Evolutionary conservation across 2,113 vertebrate genomes (phyloP).

Genomic region (Aptenodytes forsteri): DNA sequence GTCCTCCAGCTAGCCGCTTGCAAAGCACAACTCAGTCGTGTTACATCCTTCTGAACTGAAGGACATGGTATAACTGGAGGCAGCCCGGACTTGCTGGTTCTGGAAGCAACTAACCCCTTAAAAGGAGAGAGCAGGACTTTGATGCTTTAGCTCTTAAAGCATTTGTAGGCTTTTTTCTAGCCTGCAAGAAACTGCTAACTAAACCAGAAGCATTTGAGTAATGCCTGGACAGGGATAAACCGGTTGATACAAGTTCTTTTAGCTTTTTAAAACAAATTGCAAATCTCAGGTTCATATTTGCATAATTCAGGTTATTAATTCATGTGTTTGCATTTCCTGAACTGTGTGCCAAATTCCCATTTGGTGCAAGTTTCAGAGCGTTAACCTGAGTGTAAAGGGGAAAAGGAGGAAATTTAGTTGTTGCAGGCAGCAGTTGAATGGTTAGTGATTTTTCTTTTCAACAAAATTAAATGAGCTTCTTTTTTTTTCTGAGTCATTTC

Average conservation of each 20-base stretch:
- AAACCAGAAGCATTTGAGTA: background rate
- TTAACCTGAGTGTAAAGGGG: background rate
- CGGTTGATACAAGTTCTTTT: background rate
- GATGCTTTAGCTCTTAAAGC: background rate
- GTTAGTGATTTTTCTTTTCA: background rate
- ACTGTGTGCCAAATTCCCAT: background rate
- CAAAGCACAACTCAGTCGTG: background rate
- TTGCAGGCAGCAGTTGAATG: background rate
- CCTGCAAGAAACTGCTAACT: background rate
- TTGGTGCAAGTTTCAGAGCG: background rate
- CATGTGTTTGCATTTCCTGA: background rate
- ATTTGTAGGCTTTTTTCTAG: background rate
- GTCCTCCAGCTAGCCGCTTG: background rate
- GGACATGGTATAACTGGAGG: background rate
- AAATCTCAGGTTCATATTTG: background rate
- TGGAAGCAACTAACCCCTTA: background rate
- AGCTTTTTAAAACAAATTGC: background rate
- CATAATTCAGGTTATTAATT: constrained; percentile 18
- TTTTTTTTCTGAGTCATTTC: background rate
- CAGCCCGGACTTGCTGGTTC: background rate
- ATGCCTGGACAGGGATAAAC: background rate
- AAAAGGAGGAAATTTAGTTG: background rate
- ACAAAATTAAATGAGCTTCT: background rate
- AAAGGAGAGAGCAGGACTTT: background rate
- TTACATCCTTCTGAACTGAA: background rate